phyloP scores from a whole-genome alignment of 2,797 vertebrate genomes.

The Agapornis canus region DNA sequence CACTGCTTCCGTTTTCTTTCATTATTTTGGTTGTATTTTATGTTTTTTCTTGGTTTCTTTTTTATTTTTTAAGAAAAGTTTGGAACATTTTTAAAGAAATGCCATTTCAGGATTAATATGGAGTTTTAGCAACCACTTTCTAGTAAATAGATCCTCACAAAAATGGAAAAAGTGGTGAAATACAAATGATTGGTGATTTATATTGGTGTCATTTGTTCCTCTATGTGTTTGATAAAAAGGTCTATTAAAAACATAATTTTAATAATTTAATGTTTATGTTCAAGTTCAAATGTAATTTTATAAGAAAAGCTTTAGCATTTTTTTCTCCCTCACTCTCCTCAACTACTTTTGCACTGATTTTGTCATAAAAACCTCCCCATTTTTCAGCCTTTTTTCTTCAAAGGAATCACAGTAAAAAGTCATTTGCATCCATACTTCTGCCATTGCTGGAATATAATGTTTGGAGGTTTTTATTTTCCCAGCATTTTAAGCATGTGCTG shows the following conservation, averaged over 20 bases:
- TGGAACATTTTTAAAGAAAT: not conserved
- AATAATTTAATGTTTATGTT: not conserved
- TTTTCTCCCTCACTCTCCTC: not conserved
- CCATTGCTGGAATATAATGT: not conserved
- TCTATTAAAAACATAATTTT: slow-evolving; percentile 1
- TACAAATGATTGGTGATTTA: not conserved
- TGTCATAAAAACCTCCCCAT: not conserved
- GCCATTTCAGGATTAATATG: not conserved
- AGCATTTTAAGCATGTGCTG: not conserved
- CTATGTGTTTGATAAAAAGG: not conserved
- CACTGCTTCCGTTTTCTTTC: not conserved
- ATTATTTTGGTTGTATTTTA: not conserved
- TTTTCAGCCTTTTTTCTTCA: not conserved
- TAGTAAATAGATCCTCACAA: not conserved
- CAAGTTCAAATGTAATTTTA: not conserved
- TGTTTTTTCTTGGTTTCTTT: not conserved
- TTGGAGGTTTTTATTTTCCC: not conserved
- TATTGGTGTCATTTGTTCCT: not conserved
- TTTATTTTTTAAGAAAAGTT: not conserved
- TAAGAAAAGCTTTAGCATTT: not conserved
- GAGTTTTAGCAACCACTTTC: not conserved
- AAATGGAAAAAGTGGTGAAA: not conserved
- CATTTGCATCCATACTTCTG: not conserved
- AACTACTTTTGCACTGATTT: not conserved
- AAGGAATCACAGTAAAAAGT: not conserved